phyloP scores from a whole-genome alignment of 2,113 vertebrate species.

The Haplochromis vanheusdeni region DNA sequence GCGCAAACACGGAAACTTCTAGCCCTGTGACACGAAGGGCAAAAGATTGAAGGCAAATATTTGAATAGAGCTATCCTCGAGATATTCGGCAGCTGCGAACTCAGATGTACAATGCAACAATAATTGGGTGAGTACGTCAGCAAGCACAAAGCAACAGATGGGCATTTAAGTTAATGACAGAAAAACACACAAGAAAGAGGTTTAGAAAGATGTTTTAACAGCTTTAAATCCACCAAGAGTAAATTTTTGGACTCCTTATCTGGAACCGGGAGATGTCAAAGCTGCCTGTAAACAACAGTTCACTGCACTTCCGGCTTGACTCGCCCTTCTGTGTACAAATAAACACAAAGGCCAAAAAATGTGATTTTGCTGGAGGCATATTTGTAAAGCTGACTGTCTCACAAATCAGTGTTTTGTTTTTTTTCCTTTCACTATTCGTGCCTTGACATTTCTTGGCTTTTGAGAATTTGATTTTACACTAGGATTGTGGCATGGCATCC shows the following conservation, averaged over 20 bases:
- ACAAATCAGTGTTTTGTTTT: not conserved
- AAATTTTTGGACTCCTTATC: slow-evolving; percentile 52
- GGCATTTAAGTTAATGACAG: not conserved
- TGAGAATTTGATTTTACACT: slow-evolving; percentile 24
- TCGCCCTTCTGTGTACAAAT: not conserved
- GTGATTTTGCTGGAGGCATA: not conserved
- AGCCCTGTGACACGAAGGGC: slow-evolving; percentile 47
- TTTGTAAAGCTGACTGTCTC: not conserved
- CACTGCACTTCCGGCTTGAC: not conserved
- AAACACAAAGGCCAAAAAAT: not conserved
- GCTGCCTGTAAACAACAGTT: slow-evolving; percentile 42
- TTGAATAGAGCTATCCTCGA: slow-evolving; percentile 34
- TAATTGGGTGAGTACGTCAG: not conserved
- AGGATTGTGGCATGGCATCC: slow-evolving; percentile 14
- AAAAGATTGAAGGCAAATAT: slow-evolving; percentile 55
- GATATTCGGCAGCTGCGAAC: not conserved
- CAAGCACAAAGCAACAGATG: not conserved
- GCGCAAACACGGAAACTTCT: slow-evolving; percentile 58
- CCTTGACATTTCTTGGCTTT: not conserved
- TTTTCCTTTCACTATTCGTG: not conserved
- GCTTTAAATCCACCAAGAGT: not conserved
- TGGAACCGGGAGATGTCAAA: slow-evolving; percentile 15
- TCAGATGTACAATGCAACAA: not conserved
- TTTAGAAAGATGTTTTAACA: not conserved
- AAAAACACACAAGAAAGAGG: not conserved